Percentiles rank a stretch among this genome's conserved stretches.
phyloP scores from a whole-genome alignment of 2,113 vertebrate genomes.

The Oreochromis tanganicae region DNA sequence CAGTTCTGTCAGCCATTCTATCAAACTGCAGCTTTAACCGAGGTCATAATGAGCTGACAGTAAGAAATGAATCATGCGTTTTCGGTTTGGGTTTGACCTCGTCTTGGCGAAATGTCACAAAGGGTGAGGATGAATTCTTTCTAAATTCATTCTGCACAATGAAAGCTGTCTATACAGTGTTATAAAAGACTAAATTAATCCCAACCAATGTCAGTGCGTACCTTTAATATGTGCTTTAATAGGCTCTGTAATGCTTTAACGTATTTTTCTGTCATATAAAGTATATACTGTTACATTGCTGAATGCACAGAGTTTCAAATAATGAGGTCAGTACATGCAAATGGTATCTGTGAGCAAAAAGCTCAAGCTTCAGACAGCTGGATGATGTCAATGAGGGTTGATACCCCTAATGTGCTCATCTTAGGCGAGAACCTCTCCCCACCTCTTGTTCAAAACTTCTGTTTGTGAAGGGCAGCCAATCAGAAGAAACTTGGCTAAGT shows the following conservation, averaged over 20 bases:
- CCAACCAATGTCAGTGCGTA: not conserved
- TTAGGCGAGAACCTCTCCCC: accelerated
- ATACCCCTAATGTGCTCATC: not conserved
- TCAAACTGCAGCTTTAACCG: not conserved
- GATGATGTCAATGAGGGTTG: not conserved
- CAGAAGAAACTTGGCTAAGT: not conserved
- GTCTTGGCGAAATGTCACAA: not conserved
- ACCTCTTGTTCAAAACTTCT: not conserved
- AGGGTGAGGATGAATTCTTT: not conserved
- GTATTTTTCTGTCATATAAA: not conserved
- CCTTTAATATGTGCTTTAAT: not conserved
- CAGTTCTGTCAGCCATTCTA: not conserved
- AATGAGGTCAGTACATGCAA: not conserved
- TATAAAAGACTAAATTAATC: not conserved
- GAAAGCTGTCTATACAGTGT: not conserved
- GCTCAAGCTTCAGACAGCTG: not conserved
- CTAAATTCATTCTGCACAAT: not conserved
- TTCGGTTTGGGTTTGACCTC: not conserved
- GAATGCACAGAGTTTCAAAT: not conserved
- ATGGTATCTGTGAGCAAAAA: not conserved
- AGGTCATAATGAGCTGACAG: not conserved
- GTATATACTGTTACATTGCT: not conserved
- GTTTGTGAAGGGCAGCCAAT: not conserved
- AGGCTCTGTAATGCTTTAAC: not conserved
- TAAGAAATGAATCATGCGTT: not conserved